Percentiles rank a stretch among this genome's conserved stretches.
These are phyloP conservation scores for Manis pentadactyla DNA, from an alignment of 2,797 vertebrate species.

Conservation along the genomic window DNA sequence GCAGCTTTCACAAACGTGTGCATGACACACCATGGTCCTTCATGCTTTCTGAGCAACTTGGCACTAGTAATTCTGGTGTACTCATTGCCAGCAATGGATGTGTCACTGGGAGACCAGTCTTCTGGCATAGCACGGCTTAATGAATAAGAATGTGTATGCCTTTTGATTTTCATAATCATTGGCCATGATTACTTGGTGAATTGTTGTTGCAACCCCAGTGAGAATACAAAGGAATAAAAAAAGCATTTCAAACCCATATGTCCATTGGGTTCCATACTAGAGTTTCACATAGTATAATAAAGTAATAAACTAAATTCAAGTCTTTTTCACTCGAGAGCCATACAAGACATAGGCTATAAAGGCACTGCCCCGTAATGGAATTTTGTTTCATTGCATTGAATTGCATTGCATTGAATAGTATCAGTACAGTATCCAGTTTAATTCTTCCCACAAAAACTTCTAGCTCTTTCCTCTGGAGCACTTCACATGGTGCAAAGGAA, in stretches of 20 bases:
- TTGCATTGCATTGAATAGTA: constrained; percentile 95
- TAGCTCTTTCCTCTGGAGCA: constrained; percentile 82
- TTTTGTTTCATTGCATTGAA: constrained; percentile 93
- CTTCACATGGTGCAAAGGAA: constrained; percentile 79
- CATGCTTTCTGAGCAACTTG: constrained; percentile 77
- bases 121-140: constrained; percentile 52
- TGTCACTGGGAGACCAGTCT: constrained; percentile 80
- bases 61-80: constrained; percentile 78
- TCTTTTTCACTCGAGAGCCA: constrained; percentile 89
- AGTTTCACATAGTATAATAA: constrained; percentile 87
- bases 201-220: constrained; percentile 82
- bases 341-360: constrained; percentile 89
- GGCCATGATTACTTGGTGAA: constrained; percentile 83
- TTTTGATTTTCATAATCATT: constrained; percentile 85
- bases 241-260: constrained; percentile 83
- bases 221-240: constrained; percentile 82
- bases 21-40: constrained; percentile 58
- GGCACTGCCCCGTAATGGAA: constrained; percentile 89
- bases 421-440: constrained; percentile 91
- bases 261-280: constrained; percentile 84
- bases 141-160: constrained; percentile 70
- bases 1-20: constrained; percentile 68
- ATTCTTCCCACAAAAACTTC: constrained; percentile 79
- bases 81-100: constrained; percentile 87
- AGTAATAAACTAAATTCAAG: constrained; percentile 90